Conservation (phyloP, 1,140 invertebrate species). For the Metaphire vulgaris region DNA sequence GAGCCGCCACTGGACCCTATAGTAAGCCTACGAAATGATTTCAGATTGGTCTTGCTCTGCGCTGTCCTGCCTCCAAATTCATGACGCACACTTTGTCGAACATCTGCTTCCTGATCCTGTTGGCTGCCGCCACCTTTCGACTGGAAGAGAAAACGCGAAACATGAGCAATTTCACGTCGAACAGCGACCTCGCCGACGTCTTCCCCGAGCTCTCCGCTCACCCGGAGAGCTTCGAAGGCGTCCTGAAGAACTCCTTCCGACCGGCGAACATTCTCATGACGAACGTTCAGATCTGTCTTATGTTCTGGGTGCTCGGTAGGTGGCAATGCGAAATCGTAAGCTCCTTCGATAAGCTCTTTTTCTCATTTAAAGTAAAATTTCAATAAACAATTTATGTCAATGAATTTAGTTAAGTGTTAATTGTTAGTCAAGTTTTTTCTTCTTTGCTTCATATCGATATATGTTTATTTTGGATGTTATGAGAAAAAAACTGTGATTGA, state of each 20-base stretch:
- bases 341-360: not conserved
- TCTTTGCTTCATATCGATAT: too few species aligned
- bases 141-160: constrained; percentile 41
- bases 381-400: too few species aligned
- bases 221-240: constrained; percentile 45
- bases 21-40: too few species aligned
- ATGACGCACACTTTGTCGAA: constrained; percentile 46
- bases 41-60: constrained; percentile 43
- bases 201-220: constrained; percentile 35
- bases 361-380: too few species aligned
- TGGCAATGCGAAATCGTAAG: too few species aligned
- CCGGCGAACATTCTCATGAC: constrained; percentile 48
- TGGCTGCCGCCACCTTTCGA: constrained; percentile 50
- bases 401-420: too few species aligned
- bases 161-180: constrained; percentile 37
- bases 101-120: constrained; percentile 48
- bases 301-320: constrained; percentile 51
- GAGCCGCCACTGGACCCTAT: too few species aligned
- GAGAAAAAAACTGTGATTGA: too few species aligned
- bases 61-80: constrained; percentile 47
- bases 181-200: constrained; percentile 37
- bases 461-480: too few species aligned
- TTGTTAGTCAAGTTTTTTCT: too few species aligned
- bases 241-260: constrained; percentile 45
- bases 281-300: constrained; percentile 50